Base-by-base conservation (phyloP, 2,797 vertebrate genomes). In the Molossus molossus region DNA sequence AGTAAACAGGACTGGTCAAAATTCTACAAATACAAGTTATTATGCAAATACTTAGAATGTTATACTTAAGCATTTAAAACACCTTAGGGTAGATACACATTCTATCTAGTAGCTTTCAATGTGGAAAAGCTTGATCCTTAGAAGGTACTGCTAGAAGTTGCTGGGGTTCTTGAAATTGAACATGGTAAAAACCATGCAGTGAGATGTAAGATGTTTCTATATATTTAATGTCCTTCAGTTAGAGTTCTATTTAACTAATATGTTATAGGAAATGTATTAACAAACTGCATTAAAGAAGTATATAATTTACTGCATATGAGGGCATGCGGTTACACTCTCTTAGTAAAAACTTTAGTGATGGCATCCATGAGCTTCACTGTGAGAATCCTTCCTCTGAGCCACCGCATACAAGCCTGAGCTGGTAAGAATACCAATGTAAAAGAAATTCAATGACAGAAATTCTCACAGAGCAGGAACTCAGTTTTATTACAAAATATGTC, bases 381-480 rank as follows among this genome's bases (percentile, higher is more conserved):
- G 23, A 83, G 40, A 45, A 83, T 18, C 77, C 76, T 88, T 69
- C 80, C 85, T 77, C 6, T 29, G 13, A 91, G 40, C 20, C n/a
- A 82, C 48, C 23, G 67, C 91, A 58, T 17, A 55, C 40, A 95
- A 93, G 65, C 9, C n/a, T 73, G 14, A 84, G 83, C 29, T 84
- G 33, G 57, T 17, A 86, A 94, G 90, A 94, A 94, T 50, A 64
- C 45, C 55, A 93, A 4, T 21, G 6, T 29, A 90, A 85, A 87
- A 76, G 17, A 81, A 65, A 76, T 70, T 84, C 53, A 53, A 18
- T 64, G 53, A 33, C 17, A 53, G 64, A 92, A 94, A 80, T 53
- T 75, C n/a, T 79, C 57, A 81, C 58, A 62, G 79, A 45, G 33
- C 40, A 95, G 79, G 65, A 92, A 94, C 11, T 93, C 85, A 15